A percentile compares a stretch with the other conserved stretches of the same genome.
These are phyloP conservation scores for Iguana delicatissima DNA, from an alignment of 2,797 vertebrate species.

Conservation along the genomic window DNA sequence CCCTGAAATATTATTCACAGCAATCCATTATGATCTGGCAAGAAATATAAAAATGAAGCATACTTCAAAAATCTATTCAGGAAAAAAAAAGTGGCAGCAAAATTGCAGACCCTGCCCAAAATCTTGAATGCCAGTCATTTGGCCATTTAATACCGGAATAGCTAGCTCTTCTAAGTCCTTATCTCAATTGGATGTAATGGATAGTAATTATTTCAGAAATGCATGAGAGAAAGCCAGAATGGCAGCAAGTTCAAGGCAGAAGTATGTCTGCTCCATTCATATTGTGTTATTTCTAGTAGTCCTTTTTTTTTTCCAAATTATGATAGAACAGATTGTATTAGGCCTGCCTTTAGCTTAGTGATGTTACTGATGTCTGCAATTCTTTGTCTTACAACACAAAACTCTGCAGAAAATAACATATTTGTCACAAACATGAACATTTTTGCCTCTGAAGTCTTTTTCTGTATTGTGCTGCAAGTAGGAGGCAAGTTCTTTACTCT, in stretches of 20 bases:
- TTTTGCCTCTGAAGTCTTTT: background rate
- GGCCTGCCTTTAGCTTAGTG: background rate
- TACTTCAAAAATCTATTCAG: conserved; percentile 10
- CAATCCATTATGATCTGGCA: conserved; percentile 18
- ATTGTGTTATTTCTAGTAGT: background rate
- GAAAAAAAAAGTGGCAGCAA: background rate
- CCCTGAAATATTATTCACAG: background rate
- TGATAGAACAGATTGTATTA: background rate
- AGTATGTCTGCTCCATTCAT: background rate
- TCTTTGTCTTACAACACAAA: background rate
- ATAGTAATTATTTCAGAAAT: conserved; percentile 34
- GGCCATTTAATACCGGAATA: background rate
- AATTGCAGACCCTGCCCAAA: background rate
- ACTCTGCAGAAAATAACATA: background rate
- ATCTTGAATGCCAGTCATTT: conserved; percentile 25
- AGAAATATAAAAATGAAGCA: conserved; percentile 5
- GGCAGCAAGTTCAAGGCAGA: background rate
- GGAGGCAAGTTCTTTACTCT: too few relatives aligned
- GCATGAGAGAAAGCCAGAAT: background rate
- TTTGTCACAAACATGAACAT: background rate
- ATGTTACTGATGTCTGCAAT: background rate
- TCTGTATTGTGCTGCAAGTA: background rate
- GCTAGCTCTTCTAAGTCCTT: conserved; percentile 13
- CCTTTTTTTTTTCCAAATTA: background rate
- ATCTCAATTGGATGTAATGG: background rate